Conservation (phyloP, 2,113 vertebrate genomes). For the Coregonus clupeaformis region DNA sequence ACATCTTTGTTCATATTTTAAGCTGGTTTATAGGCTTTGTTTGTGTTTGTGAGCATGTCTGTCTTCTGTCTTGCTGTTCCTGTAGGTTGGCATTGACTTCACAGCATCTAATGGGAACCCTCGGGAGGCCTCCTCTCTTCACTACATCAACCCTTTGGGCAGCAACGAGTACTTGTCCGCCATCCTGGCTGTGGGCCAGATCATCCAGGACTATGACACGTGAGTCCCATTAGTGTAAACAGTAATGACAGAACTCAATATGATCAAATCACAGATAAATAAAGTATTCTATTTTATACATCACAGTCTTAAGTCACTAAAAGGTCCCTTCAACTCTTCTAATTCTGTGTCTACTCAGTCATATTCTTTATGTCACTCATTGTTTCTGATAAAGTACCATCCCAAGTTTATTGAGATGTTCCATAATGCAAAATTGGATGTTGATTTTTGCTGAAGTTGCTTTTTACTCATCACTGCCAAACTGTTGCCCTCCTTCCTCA, state of each 20-base stretch:
- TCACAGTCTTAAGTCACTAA: no score
- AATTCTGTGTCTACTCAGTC: no score
- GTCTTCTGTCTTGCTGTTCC: conserved; percentile 17
- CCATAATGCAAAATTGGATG: no score
- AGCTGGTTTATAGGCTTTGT: conserved; percentile 6
- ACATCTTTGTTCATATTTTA: no score
- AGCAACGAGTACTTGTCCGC: conserved; percentile 95
- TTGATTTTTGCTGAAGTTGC: neutral
- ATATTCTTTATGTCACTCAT: no score
- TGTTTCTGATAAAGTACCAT: no score
- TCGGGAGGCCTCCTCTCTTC: conserved; percentile 89
- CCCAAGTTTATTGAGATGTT: no score
- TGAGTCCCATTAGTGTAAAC: conserved; percentile 62
- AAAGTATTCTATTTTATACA: no score
- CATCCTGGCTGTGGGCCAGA: conserved; percentile 96
- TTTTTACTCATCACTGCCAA: conserved; percentile 16
- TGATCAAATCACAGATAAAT: no score
- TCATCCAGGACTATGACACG: conserved; percentile 99
- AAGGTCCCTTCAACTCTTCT: no score
- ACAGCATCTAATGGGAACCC: conserved; percentile 97
- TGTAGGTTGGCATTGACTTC: conserved; percentile 96
- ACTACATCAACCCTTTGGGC: conserved; percentile 95
- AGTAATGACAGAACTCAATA: no score
- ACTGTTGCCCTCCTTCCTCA: conserved; percentile 72
- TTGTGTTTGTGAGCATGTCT: conserved; percentile 17